Percentiles rank a stretch among this genome's conserved stretches.
phyloP scores from a whole-genome alignment of 2,888 invertebrate species.

The Azorinus chamasolen region DNA sequence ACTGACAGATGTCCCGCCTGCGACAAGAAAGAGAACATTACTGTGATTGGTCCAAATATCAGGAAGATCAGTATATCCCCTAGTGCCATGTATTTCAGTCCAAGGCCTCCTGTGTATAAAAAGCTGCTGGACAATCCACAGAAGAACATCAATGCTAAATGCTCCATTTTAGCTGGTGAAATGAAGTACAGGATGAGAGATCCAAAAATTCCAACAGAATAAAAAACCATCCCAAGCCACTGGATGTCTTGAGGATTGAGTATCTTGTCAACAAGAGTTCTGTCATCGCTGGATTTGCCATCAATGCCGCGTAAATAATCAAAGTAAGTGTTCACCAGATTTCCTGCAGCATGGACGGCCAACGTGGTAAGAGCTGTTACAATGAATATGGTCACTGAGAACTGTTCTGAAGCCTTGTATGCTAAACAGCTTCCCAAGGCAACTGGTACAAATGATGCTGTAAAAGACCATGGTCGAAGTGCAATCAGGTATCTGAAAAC shows the following conservation, averaged over 20 bases:
- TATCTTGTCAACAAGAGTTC: constrained; percentile 97
- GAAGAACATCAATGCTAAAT: constrained; percentile 97
- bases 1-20: constrained; percentile 96
- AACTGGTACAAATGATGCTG: constrained; percentile 96
- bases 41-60: constrained; percentile 97
- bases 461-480: constrained; percentile 96
- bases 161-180: constrained; percentile 97
- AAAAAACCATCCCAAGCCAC: constrained; percentile 95
- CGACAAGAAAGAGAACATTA: constrained; percentile 96
- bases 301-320: constrained; percentile 98
- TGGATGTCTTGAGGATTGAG: constrained; percentile 94
- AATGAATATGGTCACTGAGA: constrained; percentile 91
- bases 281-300: constrained; percentile 93
- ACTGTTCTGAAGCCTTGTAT: constrained; percentile 91
- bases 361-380: constrained; percentile 95
- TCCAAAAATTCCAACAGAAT: constrained; percentile 94
- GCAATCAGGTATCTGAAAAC: constrained; percentile 88
- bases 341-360: constrained; percentile 98
- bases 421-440: constrained; percentile 95
- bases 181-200: constrained; percentile 92
- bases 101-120: constrained; percentile 98
- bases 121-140: constrained; percentile 98
- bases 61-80: constrained; percentile 97
- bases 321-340: constrained; percentile 98
- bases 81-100: constrained; percentile 97